Evolutionary conservation across 2,888 invertebrate genomes (phyloP).

Genomic region (Andrena camellia): DNA sequence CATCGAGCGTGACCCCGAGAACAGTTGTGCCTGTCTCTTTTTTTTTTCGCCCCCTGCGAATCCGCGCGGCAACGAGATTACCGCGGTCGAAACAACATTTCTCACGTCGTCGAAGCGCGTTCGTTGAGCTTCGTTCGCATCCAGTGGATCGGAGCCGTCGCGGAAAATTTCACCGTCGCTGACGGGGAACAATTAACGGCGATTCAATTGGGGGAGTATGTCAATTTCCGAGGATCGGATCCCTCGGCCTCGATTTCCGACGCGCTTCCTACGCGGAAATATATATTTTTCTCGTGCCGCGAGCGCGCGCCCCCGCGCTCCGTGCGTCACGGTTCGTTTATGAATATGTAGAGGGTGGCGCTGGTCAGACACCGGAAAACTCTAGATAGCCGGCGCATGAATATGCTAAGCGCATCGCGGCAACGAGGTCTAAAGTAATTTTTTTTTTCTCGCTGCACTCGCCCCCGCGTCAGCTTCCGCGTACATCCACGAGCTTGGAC

Average conservation of each 20-base stretch:
- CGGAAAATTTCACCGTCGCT: constrained; percentile 12
- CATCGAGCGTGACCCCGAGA: neutral
- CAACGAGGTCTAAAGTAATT: constrained; percentile 75
- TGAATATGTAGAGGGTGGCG: constrained; percentile 78
- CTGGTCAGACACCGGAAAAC: constrained; percentile 82
- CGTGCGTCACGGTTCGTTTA: constrained; percentile 70
- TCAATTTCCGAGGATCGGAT: constrained; percentile 21
- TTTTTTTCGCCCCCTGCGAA: neutral
- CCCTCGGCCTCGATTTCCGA: neutral
- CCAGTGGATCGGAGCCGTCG: neutral
- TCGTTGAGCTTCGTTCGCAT: neutral
- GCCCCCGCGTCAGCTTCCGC: constrained; percentile 21
- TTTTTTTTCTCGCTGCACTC: constrained; percentile 58
- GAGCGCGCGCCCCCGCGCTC: neutral
- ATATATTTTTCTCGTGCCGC: neutral
- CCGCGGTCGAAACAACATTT: neutral
- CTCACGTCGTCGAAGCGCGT: neutral
- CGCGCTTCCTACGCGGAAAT: constrained; percentile 8
- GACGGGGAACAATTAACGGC: constrained; percentile 19
- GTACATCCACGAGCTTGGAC: constrained; percentile 1
- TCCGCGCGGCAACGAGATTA: neutral
- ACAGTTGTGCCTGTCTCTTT: neutral
- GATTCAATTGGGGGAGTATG: constrained; percentile 18
- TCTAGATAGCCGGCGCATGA: constrained; percentile 75
- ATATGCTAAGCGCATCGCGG: constrained; percentile 78